Evolutionary conservation across 2,113 vertebrate species (phyloP), one percentile per base, ranked within the genome.

Genomic region (Cryptomyrus ogoouensis): DNA sequence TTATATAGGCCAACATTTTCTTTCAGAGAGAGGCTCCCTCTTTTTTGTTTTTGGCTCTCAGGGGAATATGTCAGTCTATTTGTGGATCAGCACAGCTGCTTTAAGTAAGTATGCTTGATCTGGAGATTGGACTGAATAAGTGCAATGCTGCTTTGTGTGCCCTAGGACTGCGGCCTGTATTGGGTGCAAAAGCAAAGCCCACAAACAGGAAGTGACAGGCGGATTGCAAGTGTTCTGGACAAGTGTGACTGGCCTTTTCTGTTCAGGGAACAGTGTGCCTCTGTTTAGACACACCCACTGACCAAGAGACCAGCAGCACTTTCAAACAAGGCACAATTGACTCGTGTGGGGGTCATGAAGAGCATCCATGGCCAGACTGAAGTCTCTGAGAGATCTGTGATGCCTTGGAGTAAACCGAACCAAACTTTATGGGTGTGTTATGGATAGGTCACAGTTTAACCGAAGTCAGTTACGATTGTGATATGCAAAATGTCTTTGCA

Each of bases 1-100:
- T 91, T 96, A 96, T 95, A 89, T 96, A 95, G 96, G 95, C 89
- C 95, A 92, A 90, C 90, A 88, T 89, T 94, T 92, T 94, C 91
- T 93, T 90, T 90, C 88, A 92, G 85, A 90, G 91, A 83, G 93
- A 90, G 89, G 91, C 91, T 92, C 90, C 19, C 39, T 91, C 91
- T 90, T 93, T 90, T 93, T 93, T 53, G 50, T 94, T 91, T 94
- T 93, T 92, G 89, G 92, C 91, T 90, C 95, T 95, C 95, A 53
- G 5, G 95, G 94, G 95, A 95, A 93, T 70, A 83, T 83, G 90
- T 88, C 88, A 89, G 85, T 90, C 95, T 96, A 96, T 96, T 95
- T 96, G 90, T 95, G 92, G 95, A 91, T 88, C 87, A 87, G 42
- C 49, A 84, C 92, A 93, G 90, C 92, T 92, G 92, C 93, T 92